Conservation (phyloP, 2,797 vertebrate species). For the Harpagifer antarcticus region DNA sequence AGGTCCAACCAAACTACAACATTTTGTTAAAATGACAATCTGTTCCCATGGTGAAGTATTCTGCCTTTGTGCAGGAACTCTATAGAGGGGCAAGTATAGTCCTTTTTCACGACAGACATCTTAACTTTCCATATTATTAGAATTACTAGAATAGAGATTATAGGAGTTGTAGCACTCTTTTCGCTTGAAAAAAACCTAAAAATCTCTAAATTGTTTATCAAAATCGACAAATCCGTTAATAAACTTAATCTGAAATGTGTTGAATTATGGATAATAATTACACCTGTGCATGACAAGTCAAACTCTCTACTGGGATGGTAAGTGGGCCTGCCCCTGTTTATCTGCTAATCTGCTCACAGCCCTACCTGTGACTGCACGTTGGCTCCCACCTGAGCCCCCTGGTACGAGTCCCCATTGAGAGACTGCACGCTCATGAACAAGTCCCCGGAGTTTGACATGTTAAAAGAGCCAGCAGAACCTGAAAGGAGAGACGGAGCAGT, state of each 20-base stretch:
- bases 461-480: conserved; percentile 99
- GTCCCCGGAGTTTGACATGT: conserved; percentile 99
- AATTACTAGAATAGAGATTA: too few species aligned
- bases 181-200: too few species aligned
- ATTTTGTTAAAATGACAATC: conserved; percentile 16
- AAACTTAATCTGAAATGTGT: too few species aligned
- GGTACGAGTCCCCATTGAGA: conserved; percentile 99
- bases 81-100: not conserved
- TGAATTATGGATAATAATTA: not conserved
- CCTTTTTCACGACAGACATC: conserved; percentile 1
- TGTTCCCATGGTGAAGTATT: conserved; percentile 14
- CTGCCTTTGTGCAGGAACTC: conserved; percentile 26
- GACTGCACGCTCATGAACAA: conserved; percentile 99
- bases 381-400: conserved; percentile 99
- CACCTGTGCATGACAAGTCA: conserved; percentile 9
- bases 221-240: too few species aligned
- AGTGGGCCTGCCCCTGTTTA: conserved; percentile 4
- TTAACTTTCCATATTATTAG: not conserved
- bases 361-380: conserved; percentile 99
- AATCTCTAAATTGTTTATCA: too few species aligned
- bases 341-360: conserved; percentile 40
- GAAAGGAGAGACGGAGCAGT: conserved; percentile 93
- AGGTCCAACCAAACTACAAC: conserved; percentile 33
- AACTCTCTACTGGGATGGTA: conserved; percentile 6
- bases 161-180: too few species aligned